Base-by-base conservation (phyloP, 2,797 vertebrate genomes). In the Coranthus polyacanthus region DNA sequence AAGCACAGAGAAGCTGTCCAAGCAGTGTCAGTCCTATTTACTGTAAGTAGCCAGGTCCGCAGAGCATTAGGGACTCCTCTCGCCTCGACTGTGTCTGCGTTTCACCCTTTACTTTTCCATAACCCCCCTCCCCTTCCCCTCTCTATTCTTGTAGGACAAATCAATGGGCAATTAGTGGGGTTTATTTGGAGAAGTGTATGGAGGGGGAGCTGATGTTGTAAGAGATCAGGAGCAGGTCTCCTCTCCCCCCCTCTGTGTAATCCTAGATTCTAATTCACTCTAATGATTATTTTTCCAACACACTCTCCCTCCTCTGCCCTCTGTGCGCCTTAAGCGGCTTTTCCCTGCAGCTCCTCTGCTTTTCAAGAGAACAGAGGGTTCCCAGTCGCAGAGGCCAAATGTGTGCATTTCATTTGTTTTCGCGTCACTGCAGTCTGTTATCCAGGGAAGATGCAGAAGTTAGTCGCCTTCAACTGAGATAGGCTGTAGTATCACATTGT, bases 201-300 rank as follows among this genome's bases (percentile, higher is more conserved):
- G 59, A 46, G 29, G 46, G 51, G 66, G 50, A 60, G 39, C 41
- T 61, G 64, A 22, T 85, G 71, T 70, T 72, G 77, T 74, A 70
- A 72, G 67, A 79, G 79, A 78, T 70, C 68, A 78, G 54, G 75
- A 79, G 79, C 61, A 55, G 41, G 46, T 75, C 77, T 72, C 67
- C 57, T 44, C 63, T 51, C 49, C 67, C 51, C 60, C 54, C 41
- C 65, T 22, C 50, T 10, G 43, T 74, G 84, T 90, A 92, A 90
- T 89, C 81, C 80, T 90, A 88, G 86, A 91, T 87, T 87, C 87
- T 88, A 90, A 91, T 93, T 91, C 85, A 89, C 60, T 68, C 84
- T 92, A 91, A 92, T 91, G 89, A 89, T 90, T 90, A 88, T 88
- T 91, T 90, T 89, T 92, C 85, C 85, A 81, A 77, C 85, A 81